phyloP scores from a whole-genome alignment of 2,797 vertebrate genomes.

The Cossypha caffra region DNA sequence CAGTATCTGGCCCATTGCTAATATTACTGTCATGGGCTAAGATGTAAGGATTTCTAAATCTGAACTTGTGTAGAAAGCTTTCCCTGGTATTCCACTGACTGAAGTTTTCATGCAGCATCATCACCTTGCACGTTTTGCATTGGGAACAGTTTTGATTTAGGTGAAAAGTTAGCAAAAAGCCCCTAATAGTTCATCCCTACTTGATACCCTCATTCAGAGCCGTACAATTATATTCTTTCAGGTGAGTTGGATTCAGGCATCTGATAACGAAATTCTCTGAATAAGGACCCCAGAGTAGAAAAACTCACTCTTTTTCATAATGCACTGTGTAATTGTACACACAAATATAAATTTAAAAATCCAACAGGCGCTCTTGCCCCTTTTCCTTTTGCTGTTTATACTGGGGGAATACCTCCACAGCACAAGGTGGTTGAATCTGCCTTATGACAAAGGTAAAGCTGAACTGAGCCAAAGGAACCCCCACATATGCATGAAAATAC shows the following conservation, averaged over 20 bases:
- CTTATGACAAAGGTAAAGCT: background rate
- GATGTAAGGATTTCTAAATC: background rate
- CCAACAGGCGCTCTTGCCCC: background rate
- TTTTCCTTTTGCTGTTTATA: background rate
- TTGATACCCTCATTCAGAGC: background rate
- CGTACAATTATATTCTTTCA: background rate
- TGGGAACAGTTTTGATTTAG: background rate
- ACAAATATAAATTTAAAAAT: background rate
- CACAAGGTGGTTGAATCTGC: background rate
- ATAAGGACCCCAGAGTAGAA: background rate
- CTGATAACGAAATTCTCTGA: background rate
- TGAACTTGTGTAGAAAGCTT: background rate
- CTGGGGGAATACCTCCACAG: background rate
- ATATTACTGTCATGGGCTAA: background rate
- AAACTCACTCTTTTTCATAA: background rate
- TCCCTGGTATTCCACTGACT: background rate
- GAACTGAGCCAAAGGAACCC: background rate
- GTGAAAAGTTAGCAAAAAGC: background rate
- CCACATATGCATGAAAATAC: background rate
- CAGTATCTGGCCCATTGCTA: background rate
- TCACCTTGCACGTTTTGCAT: background rate
- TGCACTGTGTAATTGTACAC: background rate
- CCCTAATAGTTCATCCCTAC: background rate
- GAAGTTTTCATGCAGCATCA: background rate
- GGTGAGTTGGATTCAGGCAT: background rate